phyloP scores from a whole-genome alignment of 1,140 invertebrate genomes.

The Eciton burchellii region DNA sequence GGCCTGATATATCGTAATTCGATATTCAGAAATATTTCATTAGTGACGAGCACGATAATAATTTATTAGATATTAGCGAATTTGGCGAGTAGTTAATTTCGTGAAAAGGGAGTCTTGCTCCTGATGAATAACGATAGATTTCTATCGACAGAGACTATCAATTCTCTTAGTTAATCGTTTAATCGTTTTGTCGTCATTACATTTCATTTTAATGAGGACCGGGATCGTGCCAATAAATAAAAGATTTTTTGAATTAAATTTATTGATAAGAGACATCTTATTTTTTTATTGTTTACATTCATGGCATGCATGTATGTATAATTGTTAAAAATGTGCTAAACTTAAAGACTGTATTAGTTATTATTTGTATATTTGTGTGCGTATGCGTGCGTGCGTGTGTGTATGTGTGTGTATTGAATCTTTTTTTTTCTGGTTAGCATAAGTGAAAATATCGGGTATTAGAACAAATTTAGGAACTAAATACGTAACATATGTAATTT shows the following conservation, averaged over 20 bases:
- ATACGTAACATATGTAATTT: constrained; percentile 21
- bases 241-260: constrained; percentile 28
- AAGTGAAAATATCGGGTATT: constrained; percentile 3
- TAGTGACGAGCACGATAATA: constrained; percentile 23
- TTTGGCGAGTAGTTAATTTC: constrained; percentile 9
- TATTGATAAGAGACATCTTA: constrained; percentile 19
- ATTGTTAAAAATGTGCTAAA: constrained; percentile 7
- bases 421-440: constrained; percentile 20
- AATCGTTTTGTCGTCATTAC: constrained; percentile 11
- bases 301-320: background rate
- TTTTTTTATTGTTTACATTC: constrained; percentile 54
- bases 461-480: constrained; percentile 23
- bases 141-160: constrained; percentile 15
- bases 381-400: too few species aligned
- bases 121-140: constrained; percentile 28
- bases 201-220: constrained; percentile 45
- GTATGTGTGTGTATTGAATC: too few species aligned
- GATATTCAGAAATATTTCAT: constrained; percentile 22
- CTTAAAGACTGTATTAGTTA: constrained; percentile 27
- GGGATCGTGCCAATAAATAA: constrained; percentile 37
- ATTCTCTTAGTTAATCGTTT: constrained; percentile 27
- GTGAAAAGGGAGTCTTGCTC: constrained; percentile 25
- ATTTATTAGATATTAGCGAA: constrained; percentile 26
- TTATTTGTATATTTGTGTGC: constrained; percentile 46
- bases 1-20: constrained; percentile 40